phyloP scores from a whole-genome alignment of 2,888 invertebrate species.

The Himalopsyche kuldschensis region DNA sequence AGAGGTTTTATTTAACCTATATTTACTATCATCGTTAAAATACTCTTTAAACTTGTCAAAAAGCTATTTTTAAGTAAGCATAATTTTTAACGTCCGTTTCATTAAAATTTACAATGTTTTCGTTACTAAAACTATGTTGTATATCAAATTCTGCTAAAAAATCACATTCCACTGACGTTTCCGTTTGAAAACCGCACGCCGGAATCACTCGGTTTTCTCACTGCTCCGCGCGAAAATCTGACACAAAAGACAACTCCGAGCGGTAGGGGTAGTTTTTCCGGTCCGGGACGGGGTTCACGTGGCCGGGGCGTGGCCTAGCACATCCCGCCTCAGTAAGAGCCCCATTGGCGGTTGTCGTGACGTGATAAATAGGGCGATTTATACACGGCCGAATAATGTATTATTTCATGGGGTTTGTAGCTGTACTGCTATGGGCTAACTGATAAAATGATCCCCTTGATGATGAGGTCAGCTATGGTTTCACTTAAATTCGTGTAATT shows the following conservation, averaged over 20 bases:
- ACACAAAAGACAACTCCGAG: neutral
- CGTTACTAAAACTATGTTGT: no score
- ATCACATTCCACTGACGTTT: neutral
- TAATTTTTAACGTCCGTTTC: no score
- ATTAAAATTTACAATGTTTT: no score
- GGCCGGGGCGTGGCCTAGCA: slow-evolving; percentile 37
- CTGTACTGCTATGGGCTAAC: neutral
- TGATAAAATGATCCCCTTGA: neutral
- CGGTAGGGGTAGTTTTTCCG: slow-evolving; percentile 44
- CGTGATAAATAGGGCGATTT: slow-evolving; percentile 37
- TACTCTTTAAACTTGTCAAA: neutral
- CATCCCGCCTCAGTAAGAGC: slow-evolving; percentile 11
- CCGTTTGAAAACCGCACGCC: neutral
- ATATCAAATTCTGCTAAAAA: no score
- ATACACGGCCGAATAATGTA: slow-evolving; percentile 37
- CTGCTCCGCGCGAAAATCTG: neutral
- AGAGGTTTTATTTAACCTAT: neutral
- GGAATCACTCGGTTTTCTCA: neutral
- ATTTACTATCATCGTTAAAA: neutral
- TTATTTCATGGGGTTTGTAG: slow-evolving; percentile 26
- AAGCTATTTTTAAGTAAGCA: neutral
- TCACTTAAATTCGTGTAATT: no score
- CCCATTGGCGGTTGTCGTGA: slow-evolving; percentile 31
- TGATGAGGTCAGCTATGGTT: neutral
- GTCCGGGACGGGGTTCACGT: slow-evolving; percentile 49